Percentiles rank a stretch among this genome's conserved stretches.
Conservation (phyloP, 2,888 invertebrate genomes). For the Gymnocheta viridis region DNA sequence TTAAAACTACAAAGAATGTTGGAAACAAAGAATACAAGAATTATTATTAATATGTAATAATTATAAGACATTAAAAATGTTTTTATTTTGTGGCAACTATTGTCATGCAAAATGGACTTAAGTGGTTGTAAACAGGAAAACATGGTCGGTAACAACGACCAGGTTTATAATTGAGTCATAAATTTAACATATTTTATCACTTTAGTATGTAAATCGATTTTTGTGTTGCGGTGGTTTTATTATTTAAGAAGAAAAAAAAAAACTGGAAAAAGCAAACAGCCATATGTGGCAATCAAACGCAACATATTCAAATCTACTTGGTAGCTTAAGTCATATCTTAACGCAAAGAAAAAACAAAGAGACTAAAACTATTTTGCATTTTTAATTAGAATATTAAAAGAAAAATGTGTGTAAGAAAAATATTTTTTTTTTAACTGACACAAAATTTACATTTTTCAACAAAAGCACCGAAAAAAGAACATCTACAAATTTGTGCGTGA, state of each 20-base stretch:
- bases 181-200: constrained; percentile 66
- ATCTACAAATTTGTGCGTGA: neutral
- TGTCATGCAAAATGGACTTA: constrained; percentile 51
- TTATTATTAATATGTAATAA: constrained; percentile 58
- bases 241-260: neutral
- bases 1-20: neutral
- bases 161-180: constrained; percentile 61
- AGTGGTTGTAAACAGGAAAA: neutral
- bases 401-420: neutral
- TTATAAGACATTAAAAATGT: constrained; percentile 45
- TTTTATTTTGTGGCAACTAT: constrained; percentile 40
- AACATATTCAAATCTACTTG: constrained; percentile 25
- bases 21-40: constrained; percentile 24
- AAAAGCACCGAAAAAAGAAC: constrained; percentile 9
- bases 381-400: constrained; percentile 55
- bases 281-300: neutral
- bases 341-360: constrained; percentile 3
- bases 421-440: constrained; percentile 62
- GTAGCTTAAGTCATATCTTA: neutral
- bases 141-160: neutral
- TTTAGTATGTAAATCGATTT: constrained; percentile 63
- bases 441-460: constrained; percentile 46
- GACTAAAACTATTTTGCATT: constrained; percentile 55
- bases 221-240: neutral
- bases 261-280: neutral